Evolutionary conservation across 2,888 invertebrate species (phyloP).

Genomic region (Itoplectis maculator): DNA sequence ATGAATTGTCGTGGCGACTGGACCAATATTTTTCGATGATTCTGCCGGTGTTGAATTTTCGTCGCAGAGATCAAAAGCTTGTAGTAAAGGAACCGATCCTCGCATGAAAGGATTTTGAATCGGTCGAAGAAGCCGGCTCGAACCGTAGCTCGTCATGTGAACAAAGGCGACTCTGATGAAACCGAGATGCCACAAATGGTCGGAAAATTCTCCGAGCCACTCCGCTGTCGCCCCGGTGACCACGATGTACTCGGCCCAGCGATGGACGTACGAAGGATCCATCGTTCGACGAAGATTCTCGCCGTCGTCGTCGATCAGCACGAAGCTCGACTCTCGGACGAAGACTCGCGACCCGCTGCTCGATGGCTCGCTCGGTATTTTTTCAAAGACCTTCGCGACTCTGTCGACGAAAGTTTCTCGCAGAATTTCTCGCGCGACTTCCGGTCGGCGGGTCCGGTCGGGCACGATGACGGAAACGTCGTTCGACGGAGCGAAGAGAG

Average conservation of each 20-base stretch:
- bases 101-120: neutral
- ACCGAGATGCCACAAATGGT: neutral
- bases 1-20: neutral
- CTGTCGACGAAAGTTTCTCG: neutral
- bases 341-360: too few species aligned
- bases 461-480: slow-evolving; percentile 8
- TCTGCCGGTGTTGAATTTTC: neutral
- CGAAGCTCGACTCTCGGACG: slow-evolving; percentile 11
- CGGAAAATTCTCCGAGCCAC: neutral
- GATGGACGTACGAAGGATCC: neutral
- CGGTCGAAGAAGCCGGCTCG: neutral
- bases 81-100: neutral
- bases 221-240: neutral
- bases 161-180: neutral
- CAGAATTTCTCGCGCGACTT: neutral
- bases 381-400: neutral
- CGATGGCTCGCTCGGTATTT: neutral
- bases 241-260: slow-evolving; percentile 25
- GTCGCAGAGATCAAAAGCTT: slow-evolving; percentile 1
- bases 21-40: too few species aligned
- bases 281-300: neutral
- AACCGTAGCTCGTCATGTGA: neutral
- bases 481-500: slow-evolving; percentile 6
- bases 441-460: neutral
- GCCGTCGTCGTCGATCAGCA: slow-evolving; percentile 19